These are phyloP conservation scores for Ceryle rudis DNA, from an alignment of 2,797 vertebrate genomes.

Conservation along the genomic window DNA sequence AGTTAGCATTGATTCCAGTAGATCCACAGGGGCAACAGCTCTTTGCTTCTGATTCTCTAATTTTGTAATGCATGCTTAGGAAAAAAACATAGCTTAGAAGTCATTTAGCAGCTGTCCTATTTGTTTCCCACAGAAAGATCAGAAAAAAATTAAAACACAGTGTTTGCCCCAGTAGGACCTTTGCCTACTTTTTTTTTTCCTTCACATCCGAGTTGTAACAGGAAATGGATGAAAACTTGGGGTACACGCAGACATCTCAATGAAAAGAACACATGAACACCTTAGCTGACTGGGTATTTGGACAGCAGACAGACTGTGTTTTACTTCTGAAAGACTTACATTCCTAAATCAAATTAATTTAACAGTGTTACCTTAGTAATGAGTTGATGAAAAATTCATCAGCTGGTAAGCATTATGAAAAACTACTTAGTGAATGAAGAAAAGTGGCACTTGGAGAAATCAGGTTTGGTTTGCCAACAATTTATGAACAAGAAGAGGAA, in stretches of 20 bases:
- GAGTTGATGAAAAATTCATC: not conserved
- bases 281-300: not conserved
- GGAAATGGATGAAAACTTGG: not conserved
- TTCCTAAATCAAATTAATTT: conserved; percentile 3
- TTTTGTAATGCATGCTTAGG: not conserved
- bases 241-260: no score
- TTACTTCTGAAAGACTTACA: not conserved
- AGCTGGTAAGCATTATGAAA: not conserved
- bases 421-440: not conserved
- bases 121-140: not conserved
- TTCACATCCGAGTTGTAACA: not conserved
- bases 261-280: not conserved
- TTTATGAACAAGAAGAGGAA: not conserved
- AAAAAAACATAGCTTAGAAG: not conserved
- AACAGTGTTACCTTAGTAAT: not conserved
- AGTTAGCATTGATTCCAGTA: not conserved
- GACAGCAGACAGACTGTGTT: not conserved
- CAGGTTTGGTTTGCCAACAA: not conserved
- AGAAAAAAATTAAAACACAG: not conserved
- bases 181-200: not conserved
- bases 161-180: not conserved
- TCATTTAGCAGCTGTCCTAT: not conserved
- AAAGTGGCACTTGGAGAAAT: not conserved
- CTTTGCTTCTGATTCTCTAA: not conserved
- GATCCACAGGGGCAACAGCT: not conserved